phyloP scores from a whole-genome alignment of 1,140 invertebrate genomes.

The Charaxes varanes region DNA sequence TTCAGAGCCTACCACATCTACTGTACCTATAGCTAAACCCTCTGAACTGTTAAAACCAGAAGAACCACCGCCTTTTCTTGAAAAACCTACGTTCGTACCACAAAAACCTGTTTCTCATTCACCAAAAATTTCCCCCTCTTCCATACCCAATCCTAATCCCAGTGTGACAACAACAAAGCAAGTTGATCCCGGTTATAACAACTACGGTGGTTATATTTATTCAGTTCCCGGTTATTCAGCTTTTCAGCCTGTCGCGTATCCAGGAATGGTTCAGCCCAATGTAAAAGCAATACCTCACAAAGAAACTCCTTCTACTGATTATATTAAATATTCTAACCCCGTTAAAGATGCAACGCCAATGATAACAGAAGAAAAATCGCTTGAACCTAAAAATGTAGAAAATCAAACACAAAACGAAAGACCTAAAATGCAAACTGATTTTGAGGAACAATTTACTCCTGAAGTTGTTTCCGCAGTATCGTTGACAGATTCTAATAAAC shows the following conservation, averaged over 20 bases:
- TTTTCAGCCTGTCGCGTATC: conserved; percentile 58
- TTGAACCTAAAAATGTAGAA: conserved; percentile 8
- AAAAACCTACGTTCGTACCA: conserved; percentile 40
- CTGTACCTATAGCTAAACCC: conserved; percentile 25
- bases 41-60: conserved; percentile 39
- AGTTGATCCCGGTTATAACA: conserved; percentile 45
- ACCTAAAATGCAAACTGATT: conserved; percentile 41
- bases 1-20: conserved; percentile 17
- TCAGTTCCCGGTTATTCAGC: conserved; percentile 62
- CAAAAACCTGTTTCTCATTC: conserved; percentile 49
- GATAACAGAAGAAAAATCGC: conserved; percentile 22
- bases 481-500: conserved; percentile 19
- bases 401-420: conserved; percentile 11
- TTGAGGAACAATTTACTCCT: conserved; percentile 51
- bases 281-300: conserved; percentile 18
- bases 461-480: conserved; percentile 40
- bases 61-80: conserved; percentile 29
- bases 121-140: conserved; percentile 63
- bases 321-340: conserved; percentile 15
- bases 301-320: conserved; percentile 21
- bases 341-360: conserved; percentile 16
- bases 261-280: conserved; percentile 32
- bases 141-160: conserved; percentile 64
- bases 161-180: conserved; percentile 54
- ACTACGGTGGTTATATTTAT: conserved; percentile 55